phyloP scores from a whole-genome alignment of 2,113 vertebrate species.

The Paedocypris sp. region DNA sequence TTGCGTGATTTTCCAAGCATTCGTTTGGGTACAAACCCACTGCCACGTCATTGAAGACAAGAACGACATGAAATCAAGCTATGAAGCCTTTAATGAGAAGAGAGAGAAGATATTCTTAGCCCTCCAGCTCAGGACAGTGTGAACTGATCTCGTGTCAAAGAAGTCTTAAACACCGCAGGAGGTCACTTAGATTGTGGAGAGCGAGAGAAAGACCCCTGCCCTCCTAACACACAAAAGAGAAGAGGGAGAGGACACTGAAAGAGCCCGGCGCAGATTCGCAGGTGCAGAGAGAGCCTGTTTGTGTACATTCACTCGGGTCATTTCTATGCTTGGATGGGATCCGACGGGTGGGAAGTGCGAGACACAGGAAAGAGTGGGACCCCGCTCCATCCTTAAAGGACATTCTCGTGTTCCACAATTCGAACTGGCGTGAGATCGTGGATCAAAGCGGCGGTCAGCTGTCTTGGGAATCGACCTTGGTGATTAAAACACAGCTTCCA shows the following conservation, averaged over 20 bases:
- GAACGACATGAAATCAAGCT: slow-evolving; percentile 10
- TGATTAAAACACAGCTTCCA: no score
- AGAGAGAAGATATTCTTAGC: neutral
- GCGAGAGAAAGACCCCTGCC: slow-evolving; percentile 6
- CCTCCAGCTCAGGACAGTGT: slow-evolving; percentile 37
- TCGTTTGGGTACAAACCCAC: no score
- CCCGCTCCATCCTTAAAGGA: neutral
- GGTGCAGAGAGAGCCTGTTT: slow-evolving; percentile 52
- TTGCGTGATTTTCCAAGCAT: no score
- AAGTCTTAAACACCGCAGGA: slow-evolving; percentile 52
- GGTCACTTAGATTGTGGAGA: slow-evolving; percentile 35
- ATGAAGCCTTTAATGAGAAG: neutral
- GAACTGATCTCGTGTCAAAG: slow-evolving; percentile 50
- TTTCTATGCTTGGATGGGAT: slow-evolving; percentile 54
- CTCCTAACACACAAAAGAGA: neutral
- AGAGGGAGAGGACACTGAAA: slow-evolving; percentile 2
- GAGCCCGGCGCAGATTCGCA: slow-evolving; percentile 41
- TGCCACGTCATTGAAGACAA: no score
- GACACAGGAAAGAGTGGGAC: neutral
- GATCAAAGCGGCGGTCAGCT: no score
- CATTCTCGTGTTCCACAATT: neutral
- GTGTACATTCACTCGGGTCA: slow-evolving; percentile 48
- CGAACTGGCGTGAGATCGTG: no score
- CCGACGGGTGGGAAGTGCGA: slow-evolving; percentile 33
- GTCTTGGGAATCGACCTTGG: no score